Evolutionary conservation across 1,140 invertebrate species (phyloP), one percentile per base, ranked within the genome.

Genomic region (Drosophila orosa): DNA sequence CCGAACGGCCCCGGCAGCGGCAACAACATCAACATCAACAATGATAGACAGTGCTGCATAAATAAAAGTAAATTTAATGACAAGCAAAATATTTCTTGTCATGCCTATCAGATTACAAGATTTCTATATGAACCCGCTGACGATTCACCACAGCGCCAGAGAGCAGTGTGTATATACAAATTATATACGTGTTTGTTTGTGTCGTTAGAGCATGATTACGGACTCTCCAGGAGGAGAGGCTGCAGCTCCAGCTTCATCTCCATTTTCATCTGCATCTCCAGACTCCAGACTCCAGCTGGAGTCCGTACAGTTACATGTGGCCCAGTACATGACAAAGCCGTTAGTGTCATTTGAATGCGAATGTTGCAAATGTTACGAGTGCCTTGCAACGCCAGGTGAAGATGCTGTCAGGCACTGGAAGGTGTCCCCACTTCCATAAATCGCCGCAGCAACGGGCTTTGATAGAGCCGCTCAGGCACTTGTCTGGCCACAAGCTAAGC

Each of bases 21-120:
- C 56, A 58, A 29, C 54, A 72, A 17, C 66, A 81, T 55, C 60
- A 84, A 69, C 60, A 69, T 33, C 82, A 80, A 84, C 59, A 77
- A 81, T 82, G 81, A 89, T 87, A 82, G 80, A 79, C 80, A 74
- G 69, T 74, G 84, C 84, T 87, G 84, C 84, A 87, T 87, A 87
- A 87, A 87, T 87, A 87, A 87, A 87, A 87, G 84, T 87, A 87
- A 87, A 87, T 87, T 89, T 89, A 87, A 87, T 87, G 84, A 87
- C 84, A 87, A 87, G 84, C 84, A 87, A 87, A 86, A 89, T 89
- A 89, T 87, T 87, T 87, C 84, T 87, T 87, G 84, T 87, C 84
- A 87, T 87, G 84, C 84, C 84, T 87, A 87, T 87, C 84, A 87
- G 84, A 87, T 87, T 87, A 87, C 84, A 87, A 87, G 84, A 86